Conservation (phyloP, 2,113 vertebrate species). For the Mystacornis crossleyi region DNA sequence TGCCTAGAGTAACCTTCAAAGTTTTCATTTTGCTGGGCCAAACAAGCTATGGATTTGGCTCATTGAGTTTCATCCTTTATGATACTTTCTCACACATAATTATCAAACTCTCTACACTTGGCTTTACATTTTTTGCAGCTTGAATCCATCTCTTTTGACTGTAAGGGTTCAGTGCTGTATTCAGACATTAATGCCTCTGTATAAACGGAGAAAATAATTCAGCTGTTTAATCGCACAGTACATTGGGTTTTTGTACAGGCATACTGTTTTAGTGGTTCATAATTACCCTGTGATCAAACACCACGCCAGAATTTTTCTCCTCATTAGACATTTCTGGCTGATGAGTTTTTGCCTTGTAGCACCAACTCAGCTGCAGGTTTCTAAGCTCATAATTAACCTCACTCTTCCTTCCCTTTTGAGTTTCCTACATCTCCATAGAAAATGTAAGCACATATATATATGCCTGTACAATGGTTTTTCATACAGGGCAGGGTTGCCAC, state of each 20-base stretch:
- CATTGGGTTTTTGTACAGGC: background rate
- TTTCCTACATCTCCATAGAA: background rate
- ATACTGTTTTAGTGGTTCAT: background rate
- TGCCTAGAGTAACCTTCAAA: background rate
- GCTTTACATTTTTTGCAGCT: background rate
- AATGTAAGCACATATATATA: background rate
- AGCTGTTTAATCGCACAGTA: background rate
- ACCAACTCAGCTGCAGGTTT: background rate
- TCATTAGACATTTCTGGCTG: background rate
- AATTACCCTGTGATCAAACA: background rate
- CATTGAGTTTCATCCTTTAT: background rate
- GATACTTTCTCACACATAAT: background rate
- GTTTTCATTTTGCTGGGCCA: background rate
- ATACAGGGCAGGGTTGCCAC: background rate
- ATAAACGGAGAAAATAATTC: background rate
- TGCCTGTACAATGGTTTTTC: rapidly evolving
- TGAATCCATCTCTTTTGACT: background rate
- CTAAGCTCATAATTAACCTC: background rate
- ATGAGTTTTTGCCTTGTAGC: background rate
- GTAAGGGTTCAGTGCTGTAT: rapidly evolving
- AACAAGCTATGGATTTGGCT: background rate
- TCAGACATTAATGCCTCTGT: background rate
- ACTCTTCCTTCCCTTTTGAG: background rate
- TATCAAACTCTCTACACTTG: background rate
- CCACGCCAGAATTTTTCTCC: background rate